These are phyloP conservation scores for Sphaerophoria rueppellii DNA, from an alignment of 2,888 invertebrate species.

Conservation along the genomic window DNA sequence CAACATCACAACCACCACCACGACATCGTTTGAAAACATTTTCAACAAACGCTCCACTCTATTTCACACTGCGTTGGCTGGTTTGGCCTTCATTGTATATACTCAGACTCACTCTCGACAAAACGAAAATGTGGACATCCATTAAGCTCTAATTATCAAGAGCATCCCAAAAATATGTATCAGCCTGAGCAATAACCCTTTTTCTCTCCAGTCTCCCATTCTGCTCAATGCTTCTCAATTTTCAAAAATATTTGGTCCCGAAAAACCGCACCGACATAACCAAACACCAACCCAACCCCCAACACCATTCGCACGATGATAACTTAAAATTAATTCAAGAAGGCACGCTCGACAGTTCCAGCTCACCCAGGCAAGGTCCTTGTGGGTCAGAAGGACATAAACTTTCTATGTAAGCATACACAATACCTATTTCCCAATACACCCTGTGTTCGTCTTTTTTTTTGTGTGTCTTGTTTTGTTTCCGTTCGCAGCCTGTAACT, in stretches of 20 bases:
- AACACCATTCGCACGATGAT: constrained; percentile 3
- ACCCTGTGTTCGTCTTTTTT: neutral
- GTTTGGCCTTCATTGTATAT: neutral
- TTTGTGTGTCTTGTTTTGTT: neutral
- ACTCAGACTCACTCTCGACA: neutral
- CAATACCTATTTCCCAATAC: constrained; percentile 58
- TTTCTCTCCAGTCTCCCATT: neutral
- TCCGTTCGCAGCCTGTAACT: neutral
- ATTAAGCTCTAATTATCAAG: constrained; percentile 65
- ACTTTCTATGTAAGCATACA: constrained; percentile 49
- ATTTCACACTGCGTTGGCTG: neutral
- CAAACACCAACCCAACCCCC: neutral
- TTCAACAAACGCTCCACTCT: neutral
- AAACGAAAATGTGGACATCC: constrained; percentile 59
- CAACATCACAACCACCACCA: neutral
- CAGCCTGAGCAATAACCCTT: constrained; percentile 19
- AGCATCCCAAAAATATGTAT: constrained; percentile 53
- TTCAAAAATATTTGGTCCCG: constrained; percentile 14
- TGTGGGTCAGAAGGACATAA: constrained; percentile 48
- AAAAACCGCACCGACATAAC: neutral
- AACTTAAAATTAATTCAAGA: constrained; percentile 68
- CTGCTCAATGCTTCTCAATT: constrained; percentile 43
- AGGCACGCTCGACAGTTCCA: constrained; percentile 29
- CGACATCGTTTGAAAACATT: neutral
- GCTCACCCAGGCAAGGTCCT: neutral